phyloP scores from a whole-genome alignment of 2,113 vertebrate species.

The Rhea americana region DNA sequence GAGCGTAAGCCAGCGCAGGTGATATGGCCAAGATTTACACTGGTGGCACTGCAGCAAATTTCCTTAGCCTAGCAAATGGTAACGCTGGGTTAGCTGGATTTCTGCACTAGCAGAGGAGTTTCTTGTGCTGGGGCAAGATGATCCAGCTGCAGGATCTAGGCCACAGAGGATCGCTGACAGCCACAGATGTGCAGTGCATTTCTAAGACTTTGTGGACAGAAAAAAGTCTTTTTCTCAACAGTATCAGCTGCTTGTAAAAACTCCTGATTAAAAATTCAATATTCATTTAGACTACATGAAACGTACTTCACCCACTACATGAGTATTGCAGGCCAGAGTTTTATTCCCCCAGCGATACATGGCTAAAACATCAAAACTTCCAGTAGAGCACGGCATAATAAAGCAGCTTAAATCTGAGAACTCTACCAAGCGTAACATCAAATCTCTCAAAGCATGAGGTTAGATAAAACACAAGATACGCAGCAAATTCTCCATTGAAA shows the following conservation, averaged over 20 bases:
- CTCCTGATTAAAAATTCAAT: neutral
- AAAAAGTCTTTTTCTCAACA: neutral
- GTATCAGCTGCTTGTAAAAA: neutral
- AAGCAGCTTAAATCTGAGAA: neutral
- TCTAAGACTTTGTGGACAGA: neutral
- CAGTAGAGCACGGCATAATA: fast-evolving
- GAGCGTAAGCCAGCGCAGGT: neutral
- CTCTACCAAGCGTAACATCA: constrained; percentile 18
- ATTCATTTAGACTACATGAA: neutral
- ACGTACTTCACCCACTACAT: neutral
- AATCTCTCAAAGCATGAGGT: neutral
- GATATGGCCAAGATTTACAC: neutral
- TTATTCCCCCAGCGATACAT: neutral
- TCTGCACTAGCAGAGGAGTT: neutral
- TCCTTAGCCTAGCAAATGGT: neutral
- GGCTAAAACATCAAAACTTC: neutral
- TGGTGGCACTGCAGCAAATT: fast-evolving
- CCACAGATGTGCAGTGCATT: fast-evolving
- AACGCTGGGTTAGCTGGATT: neutral
- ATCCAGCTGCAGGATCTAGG: neutral
- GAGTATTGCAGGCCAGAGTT: neutral
- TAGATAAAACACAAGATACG: constrained; percentile 19
- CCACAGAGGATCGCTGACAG: neutral
- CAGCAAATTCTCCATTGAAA: constrained; percentile 25
- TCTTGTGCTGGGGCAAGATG: neutral